These are phyloP conservation scores for Ciconia boyciana DNA, from an alignment of 2,113 vertebrate genomes.

Conservation along the genomic window DNA sequence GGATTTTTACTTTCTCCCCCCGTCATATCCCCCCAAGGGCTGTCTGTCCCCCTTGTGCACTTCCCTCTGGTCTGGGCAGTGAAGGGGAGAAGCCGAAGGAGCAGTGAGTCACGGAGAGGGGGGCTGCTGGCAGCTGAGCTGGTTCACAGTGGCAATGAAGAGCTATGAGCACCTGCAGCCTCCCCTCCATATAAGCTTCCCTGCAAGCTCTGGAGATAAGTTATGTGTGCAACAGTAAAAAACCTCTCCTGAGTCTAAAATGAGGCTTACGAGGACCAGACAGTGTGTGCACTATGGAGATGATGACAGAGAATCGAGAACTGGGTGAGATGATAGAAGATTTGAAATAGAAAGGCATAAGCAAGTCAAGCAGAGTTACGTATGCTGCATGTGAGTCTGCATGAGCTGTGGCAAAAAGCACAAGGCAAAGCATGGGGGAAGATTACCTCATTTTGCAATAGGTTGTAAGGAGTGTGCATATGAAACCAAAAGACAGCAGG, in stretches of 20 bases:
- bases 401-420: not conserved
- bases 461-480: not conserved
- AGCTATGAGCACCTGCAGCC: not conserved
- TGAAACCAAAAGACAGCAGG: not conserved
- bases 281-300: not conserved
- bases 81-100: not conserved
- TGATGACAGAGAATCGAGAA: accelerated
- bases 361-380: not conserved
- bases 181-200: not conserved
- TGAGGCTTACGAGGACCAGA: not conserved
- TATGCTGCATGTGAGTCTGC: not conserved
- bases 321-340: accelerated
- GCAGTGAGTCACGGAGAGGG: not conserved
- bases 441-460: not conserved
- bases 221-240: not conserved
- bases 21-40: not conserved
- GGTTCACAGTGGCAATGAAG: not conserved
- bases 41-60: not conserved
- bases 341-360: not conserved
- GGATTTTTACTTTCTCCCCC: not conserved
- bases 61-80: not conserved
- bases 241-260: not conserved
- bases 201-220: not conserved
- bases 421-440: not conserved
- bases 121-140: not conserved